phyloP scores from a whole-genome alignment of 2,113 vertebrate species.

The Motacilla tschutschensis region DNA sequence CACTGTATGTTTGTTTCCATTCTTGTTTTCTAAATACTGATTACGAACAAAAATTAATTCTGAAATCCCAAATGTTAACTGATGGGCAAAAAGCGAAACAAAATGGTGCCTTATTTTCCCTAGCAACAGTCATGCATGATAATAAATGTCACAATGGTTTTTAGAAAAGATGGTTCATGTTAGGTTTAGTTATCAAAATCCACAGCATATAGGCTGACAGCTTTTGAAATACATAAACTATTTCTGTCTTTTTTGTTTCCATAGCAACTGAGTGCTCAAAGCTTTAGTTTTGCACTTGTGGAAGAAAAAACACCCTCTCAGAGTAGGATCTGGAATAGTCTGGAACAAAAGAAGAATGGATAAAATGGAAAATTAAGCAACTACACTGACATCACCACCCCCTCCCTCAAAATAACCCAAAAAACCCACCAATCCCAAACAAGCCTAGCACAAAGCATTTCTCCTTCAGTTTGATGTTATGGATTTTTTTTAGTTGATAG shows the following conservation, averaged over 20 bases:
- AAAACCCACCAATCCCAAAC: not conserved
- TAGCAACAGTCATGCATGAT: constrained; percentile 32
- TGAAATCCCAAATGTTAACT: constrained; percentile 56
- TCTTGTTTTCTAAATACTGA: constrained; percentile 63
- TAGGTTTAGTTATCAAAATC: constrained; percentile 82
- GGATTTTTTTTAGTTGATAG: not conserved
- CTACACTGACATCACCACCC: not conserved
- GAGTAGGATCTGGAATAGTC: constrained; percentile 64
- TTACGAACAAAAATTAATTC: constrained; percentile 48
- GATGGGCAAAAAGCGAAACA: constrained; percentile 40
- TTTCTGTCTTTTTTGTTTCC: constrained; percentile 77
- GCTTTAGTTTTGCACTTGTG: constrained; percentile 70
- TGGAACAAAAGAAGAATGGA: constrained; percentile 72
- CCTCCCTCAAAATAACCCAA: not conserved
- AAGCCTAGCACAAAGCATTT: not conserved
- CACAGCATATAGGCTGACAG: constrained; percentile 75
- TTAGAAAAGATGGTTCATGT: constrained; percentile 57
- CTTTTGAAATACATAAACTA: constrained; percentile 82
- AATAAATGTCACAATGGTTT: constrained; percentile 54
- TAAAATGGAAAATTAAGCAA: constrained; percentile 54
- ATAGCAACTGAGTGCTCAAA: constrained; percentile 79
- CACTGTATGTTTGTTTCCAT: constrained; percentile 44
- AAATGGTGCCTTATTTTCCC: constrained; percentile 63
- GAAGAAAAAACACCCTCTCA: constrained; percentile 36
- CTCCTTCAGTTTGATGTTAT: not conserved